Percentiles rank a stretch among this genome's conserved stretches.
phyloP scores from a whole-genome alignment of 2,888 invertebrate genomes.

The Rhogogaster chlorosoma region DNA sequence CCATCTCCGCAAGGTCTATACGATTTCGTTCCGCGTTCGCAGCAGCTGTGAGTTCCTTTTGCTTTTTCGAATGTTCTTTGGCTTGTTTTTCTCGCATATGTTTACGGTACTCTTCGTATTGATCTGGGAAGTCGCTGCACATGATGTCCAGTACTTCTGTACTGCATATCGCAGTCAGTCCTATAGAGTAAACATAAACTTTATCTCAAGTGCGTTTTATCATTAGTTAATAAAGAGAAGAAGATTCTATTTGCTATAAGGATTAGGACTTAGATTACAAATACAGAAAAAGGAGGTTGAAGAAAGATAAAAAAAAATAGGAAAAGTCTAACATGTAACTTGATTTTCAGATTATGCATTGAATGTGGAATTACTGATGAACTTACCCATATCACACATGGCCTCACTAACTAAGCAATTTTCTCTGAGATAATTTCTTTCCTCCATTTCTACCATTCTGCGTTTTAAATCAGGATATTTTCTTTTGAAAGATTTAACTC shows the following conservation, averaged over 20 bases:
- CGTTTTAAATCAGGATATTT: constrained; percentile 95
- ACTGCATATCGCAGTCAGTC: constrained; percentile 93
- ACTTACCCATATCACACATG: constrained; percentile 93
- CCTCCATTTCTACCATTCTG: constrained; percentile 93
- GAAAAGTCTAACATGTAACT: not conserved
- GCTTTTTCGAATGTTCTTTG: constrained; percentile 84
- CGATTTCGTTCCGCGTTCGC: constrained; percentile 79
- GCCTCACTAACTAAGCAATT: constrained; percentile 92
- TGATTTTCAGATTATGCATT: not conserved
- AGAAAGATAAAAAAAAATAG: not conserved
- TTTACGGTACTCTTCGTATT: constrained; percentile 94
- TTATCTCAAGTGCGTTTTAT: not conserved
- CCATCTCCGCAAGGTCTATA: constrained; percentile 88
- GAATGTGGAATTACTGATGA: constrained; percentile 16
- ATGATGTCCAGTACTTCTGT: constrained; percentile 97
- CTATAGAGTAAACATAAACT: constrained; percentile 71
- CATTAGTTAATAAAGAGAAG: constrained; percentile 20
- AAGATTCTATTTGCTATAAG: not conserved
- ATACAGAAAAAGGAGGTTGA: not conserved
- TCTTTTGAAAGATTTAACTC: constrained; percentile 97
- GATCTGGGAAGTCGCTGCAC: constrained; percentile 96
- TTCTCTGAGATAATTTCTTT: constrained; percentile 92
- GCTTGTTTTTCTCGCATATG: constrained; percentile 86
- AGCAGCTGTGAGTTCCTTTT: constrained; percentile 82
- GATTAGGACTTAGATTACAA: constrained; percentile 23